Evolutionary conservation across 2,113 vertebrate species (phyloP).

Genomic region (Engraulis encrasicolus): DNA sequence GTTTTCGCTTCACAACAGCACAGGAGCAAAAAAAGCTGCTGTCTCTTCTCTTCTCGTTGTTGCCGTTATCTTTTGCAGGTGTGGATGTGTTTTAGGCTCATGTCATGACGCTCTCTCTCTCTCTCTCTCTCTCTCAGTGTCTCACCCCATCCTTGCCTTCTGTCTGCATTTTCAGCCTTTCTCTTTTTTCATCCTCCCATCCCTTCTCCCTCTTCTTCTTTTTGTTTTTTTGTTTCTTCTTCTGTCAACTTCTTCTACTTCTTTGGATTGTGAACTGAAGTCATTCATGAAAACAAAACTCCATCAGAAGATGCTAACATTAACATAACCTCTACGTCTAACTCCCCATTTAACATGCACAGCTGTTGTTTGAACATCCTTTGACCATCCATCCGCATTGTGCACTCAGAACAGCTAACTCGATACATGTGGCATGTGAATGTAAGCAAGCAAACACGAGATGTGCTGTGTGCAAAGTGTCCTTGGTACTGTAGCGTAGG

Average conservation of each 20-base stretch:
- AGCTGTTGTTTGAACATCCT: background rate
- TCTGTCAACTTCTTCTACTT: too few relatives aligned
- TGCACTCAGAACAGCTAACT: background rate
- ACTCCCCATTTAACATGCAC: background rate
- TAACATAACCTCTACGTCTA: background rate
- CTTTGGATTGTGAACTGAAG: background rate
- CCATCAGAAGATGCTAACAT: background rate
- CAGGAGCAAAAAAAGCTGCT: background rate
- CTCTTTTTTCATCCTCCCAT: too few relatives aligned
- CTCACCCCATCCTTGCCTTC: background rate
- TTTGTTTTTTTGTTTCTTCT: background rate
- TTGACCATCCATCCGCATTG: background rate
- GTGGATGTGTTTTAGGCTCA: conserved; percentile 9
- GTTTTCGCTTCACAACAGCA: conserved; percentile 33
- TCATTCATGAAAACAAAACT: background rate
- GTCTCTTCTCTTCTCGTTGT: too few relatives aligned
- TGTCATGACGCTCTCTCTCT: background rate
- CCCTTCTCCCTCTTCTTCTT: too few relatives aligned
- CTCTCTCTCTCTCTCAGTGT: background rate
- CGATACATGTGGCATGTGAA: background rate
- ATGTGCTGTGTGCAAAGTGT: background rate
- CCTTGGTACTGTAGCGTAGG: too few relatives aligned
- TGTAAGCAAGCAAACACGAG: background rate
- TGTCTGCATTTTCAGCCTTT: too few relatives aligned
- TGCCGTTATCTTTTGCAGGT: background rate